These are phyloP conservation scores for Andricus grossulariae DNA, from an alignment of 1,140 invertebrate genomes.

Conservation along the genomic window DNA sequence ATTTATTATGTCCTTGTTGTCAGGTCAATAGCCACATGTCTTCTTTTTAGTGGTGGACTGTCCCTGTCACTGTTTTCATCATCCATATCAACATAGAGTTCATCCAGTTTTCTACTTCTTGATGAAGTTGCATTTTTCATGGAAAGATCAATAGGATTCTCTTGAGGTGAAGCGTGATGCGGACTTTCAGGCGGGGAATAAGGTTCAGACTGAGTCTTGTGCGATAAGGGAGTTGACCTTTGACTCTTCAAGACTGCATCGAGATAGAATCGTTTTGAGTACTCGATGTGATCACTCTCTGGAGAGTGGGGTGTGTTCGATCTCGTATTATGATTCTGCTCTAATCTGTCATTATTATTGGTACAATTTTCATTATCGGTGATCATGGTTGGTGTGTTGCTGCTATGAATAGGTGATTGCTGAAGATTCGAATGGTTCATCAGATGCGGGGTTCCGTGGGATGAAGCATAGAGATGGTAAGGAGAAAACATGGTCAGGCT, in stretches of 20 bases:
- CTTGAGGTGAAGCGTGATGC: conserved; percentile 56
- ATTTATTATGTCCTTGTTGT: conserved; percentile 73
- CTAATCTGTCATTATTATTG: conserved; percentile 79
- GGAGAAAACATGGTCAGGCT: conserved; percentile 79
- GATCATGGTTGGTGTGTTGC: conserved; percentile 64
- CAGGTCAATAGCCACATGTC: conserved; percentile 81
- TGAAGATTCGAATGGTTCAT: conserved; percentile 4
- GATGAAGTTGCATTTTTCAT: conserved; percentile 78
- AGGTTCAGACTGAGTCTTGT: conserved; percentile 59
- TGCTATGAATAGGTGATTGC: conserved; percentile 53
- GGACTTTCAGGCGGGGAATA: conserved; percentile 53
- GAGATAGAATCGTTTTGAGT: conserved; percentile 82
- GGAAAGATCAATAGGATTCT: conserved; percentile 75
- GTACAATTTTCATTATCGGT: conserved; percentile 33
- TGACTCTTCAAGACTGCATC: conserved; percentile 83
- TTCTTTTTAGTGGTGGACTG: conserved; percentile 75
- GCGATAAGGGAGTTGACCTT: conserved; percentile 59
- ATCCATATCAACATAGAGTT: conserved; percentile 72
- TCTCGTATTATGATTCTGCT: conserved; percentile 66
- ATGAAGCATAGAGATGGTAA: conserved; percentile 59
- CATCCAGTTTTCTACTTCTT: conserved; percentile 70
- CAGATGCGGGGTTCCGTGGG: conserved; percentile 74
- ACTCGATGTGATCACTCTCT: conserved; percentile 70
- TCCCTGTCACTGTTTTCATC: conserved; percentile 77
- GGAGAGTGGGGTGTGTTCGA: conserved; percentile 1